A percentile compares a stretch with the other conserved stretches of the same genome.
Conservation (phyloP, 2,797 vertebrate genomes). For the Ptychobarbus kaznakovi region DNA sequence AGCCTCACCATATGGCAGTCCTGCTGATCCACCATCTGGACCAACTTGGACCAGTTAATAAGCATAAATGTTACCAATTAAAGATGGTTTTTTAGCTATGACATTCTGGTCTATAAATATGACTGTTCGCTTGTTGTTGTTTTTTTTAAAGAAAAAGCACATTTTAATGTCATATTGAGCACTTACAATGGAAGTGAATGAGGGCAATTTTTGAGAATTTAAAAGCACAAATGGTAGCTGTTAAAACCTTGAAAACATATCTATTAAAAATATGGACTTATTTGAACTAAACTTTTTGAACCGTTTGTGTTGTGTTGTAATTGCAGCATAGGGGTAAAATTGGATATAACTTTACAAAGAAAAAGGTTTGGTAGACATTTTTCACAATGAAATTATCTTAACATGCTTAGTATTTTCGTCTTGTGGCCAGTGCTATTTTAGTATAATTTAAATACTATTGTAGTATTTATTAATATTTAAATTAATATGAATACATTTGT, state of each 20-base stretch:
- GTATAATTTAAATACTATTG: background rate
- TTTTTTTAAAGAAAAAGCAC: background rate
- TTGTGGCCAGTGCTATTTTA: background rate
- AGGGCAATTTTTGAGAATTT: background rate
- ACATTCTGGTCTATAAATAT: background rate
- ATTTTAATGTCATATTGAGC: background rate
- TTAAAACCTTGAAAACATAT: background rate
- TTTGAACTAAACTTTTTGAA: background rate
- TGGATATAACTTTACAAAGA: background rate
- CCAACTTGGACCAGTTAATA: conserved; percentile 16
- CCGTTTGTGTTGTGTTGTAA: background rate
- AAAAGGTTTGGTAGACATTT: background rate
- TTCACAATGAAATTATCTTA: background rate
- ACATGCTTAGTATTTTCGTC: background rate
- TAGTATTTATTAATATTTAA: background rate
- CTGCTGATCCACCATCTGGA: conserved; percentile 36
- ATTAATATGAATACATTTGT: background rate
- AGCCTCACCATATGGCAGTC: conserved; percentile 25
- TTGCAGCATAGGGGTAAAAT: background rate
- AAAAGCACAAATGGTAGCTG: background rate
- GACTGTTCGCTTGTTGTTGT: background rate
- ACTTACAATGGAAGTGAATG: background rate
- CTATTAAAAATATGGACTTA: too few species aligned
- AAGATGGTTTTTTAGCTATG: background rate
- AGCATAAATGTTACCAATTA: conserved; percentile 31